Conservation (phyloP, 1,140 invertebrate species). For the Ceratoteleas bidentatus region DNA sequence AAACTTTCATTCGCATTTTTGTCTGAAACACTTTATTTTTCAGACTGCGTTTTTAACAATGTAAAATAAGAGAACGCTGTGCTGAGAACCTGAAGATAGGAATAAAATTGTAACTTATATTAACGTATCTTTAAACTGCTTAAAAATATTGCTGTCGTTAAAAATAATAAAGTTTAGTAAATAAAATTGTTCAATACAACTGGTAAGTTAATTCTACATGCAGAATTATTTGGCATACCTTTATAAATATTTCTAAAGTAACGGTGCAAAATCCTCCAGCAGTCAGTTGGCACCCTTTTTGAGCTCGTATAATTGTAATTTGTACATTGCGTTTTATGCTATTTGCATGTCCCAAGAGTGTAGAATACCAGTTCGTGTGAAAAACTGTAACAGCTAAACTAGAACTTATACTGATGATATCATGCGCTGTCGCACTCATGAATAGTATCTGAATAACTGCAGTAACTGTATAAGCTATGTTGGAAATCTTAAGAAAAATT, state of each 20-base stretch:
- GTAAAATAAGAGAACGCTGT: no score
- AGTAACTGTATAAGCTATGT: background rate
- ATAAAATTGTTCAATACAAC: no score
- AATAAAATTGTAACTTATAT: no score
- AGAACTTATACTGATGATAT: slow-evolving; percentile 8
- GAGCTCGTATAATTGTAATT: slow-evolving; percentile 17
- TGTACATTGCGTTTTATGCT: slow-evolving; percentile 1
- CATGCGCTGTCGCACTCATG: slow-evolving; percentile 22
- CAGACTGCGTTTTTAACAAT: no score
- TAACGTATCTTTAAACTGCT: background rate
- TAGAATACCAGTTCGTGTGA: slow-evolving; percentile 28
- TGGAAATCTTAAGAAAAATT: background rate
- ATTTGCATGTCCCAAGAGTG: background rate
- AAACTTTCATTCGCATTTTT: no score
- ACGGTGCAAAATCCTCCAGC: slow-evolving; percentile 27
- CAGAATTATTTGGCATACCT: no score
- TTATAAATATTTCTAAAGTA: slow-evolving; percentile 33
- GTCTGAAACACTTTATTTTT: no score
- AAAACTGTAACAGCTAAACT: slow-evolving; percentile 3
- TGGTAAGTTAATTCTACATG: no score
- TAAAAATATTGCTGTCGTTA: background rate
- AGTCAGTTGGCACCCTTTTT: slow-evolving; percentile 24
- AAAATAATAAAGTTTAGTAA: background rate
- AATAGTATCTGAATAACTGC: slow-evolving; percentile 24
- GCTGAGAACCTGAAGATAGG: no score